Evolutionary conservation across 1,140 invertebrate species (phyloP).

Genomic region (Listronotus bonariensis): DNA sequence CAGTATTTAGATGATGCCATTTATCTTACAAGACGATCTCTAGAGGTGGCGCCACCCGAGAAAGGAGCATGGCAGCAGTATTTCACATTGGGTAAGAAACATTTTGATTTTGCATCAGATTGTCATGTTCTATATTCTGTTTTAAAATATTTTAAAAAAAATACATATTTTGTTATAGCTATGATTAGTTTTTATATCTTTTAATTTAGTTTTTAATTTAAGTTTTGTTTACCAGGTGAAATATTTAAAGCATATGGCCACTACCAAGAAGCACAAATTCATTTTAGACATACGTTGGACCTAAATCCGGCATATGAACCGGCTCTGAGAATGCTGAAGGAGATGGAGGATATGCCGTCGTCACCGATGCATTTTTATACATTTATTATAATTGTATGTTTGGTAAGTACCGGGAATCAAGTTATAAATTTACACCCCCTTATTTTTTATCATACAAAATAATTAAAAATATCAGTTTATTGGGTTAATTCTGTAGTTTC

Average conservation of each 20-base stretch:
- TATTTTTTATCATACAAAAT: too few species aligned
- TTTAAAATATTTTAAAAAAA: too few species aligned
- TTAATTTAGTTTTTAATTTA: too few species aligned
- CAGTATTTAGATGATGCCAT: constrained; percentile 89
- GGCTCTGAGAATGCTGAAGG: constrained; percentile 74
- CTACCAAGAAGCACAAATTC: constrained; percentile 77
- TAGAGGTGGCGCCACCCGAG: constrained; percentile 72
- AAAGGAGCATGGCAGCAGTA: constrained; percentile 89
- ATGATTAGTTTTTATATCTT: too few species aligned
- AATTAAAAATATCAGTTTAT: too few species aligned
- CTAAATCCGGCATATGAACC: constrained; percentile 82
- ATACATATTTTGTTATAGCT: too few species aligned
- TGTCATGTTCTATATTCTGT: too few species aligned
- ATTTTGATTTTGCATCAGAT: too few species aligned
- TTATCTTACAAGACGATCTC: constrained; percentile 74
- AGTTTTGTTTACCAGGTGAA: constrained; percentile 69
- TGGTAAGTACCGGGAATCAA: constrained; percentile 66
- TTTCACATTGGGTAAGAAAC: constrained; percentile 80
- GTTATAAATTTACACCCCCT: too few species aligned
- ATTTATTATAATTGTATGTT: constrained; percentile 80
- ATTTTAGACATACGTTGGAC: constrained; percentile 79
- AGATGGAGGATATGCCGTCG: constrained; percentile 75
- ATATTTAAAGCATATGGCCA: constrained; percentile 86
- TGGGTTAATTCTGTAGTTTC: too few species aligned
- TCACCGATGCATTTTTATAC: constrained; percentile 80